Base-by-base conservation (phyloP, 2,113 vertebrate genomes). In the Myrmecobius fasciatus region DNA sequence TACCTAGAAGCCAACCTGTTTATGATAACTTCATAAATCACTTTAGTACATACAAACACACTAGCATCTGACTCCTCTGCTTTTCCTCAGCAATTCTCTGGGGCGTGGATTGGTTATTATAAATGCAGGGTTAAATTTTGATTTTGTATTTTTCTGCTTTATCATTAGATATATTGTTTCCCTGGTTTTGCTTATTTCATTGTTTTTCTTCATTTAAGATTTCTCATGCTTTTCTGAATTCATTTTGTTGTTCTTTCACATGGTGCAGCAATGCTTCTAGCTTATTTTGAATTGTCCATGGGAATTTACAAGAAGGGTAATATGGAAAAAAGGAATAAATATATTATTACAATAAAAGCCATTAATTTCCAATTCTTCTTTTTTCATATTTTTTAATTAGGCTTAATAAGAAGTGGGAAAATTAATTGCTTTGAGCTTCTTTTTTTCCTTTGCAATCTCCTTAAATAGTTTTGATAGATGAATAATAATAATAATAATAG, bases 21-120 rank as follows among this genome's bases (percentile, higher is more conserved):
- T 83, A 92, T 92, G 91, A 52, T 93, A 67, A 47, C 49, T 93
- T 94, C 96, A 93, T 25, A 92, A 94, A 53, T 92, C 92, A 89
- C 88, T 93, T 92, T 95, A 88, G 89, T 95, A 92, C 67, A 31
- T 89, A 93, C 48, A 93, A 89, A 36, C 91, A 6, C 36, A 53
- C 93, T 96, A 96, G n/a, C 52, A 48, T 90, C 83, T 91, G 89
- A 22, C 8, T 22, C 6, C 20, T 20, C 20, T 43, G 17, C 17
- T 75, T 43, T 83, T 83, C 8, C 20, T 83, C 17, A 83, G 20
- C 67, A 22, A 0, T 43, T 83, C 67, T 43, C 36, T 83, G n/a
- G 67, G 60, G 36, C 12, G 8, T n/a, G 60, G 36, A 5, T n/a
- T 75, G 36, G 36, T 83, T 83, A 83, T 22, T 83, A 83, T 43